A percentile compares a stretch with the other conserved stretches of the same genome.
These are phyloP conservation scores for Sphenopsis melanotis DNA, from an alignment of 2,797 vertebrate genomes.

Conservation along the genomic window DNA sequence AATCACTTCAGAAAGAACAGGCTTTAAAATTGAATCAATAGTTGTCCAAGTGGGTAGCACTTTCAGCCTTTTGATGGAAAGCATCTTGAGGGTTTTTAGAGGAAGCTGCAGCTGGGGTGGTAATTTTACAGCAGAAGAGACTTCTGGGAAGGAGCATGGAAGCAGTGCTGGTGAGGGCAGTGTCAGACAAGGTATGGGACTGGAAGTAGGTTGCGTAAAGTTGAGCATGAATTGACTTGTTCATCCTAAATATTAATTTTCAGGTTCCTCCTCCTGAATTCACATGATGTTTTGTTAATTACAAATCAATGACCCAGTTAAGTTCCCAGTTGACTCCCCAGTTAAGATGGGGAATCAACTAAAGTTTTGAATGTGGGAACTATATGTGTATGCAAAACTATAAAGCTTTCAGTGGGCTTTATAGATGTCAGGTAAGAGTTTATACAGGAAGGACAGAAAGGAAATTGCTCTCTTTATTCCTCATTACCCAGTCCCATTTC, in stretches of 20 bases:
- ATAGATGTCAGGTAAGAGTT: neutral
- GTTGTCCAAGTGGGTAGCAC: neutral
- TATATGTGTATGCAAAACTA: neutral
- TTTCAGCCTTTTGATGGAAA: neutral
- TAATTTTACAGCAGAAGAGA: neutral
- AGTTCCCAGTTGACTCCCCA: neutral
- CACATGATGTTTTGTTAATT: neutral
- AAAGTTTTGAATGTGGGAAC: neutral
- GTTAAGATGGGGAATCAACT: neutral
- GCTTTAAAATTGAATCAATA: neutral
- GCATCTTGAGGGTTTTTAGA: neutral
- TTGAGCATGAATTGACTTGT: neutral
- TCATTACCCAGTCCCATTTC: neutral
- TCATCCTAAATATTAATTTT: neutral
- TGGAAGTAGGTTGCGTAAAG: neutral
- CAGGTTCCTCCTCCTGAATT: rapidly evolving
- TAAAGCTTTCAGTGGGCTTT: neutral
- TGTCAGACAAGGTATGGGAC: rapidly evolving
- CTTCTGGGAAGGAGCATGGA: neutral
- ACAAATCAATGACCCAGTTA: neutral
- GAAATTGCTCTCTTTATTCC: neutral
- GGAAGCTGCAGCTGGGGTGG: neutral
- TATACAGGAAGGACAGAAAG: neutral
- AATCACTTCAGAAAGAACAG: neutral
- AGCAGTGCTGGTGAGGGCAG: rapidly evolving